A percentile compares a stretch with the other conserved stretches of the same genome.
phyloP scores from a whole-genome alignment of 2,797 vertebrate species.

The Rachycentron canadum region DNA sequence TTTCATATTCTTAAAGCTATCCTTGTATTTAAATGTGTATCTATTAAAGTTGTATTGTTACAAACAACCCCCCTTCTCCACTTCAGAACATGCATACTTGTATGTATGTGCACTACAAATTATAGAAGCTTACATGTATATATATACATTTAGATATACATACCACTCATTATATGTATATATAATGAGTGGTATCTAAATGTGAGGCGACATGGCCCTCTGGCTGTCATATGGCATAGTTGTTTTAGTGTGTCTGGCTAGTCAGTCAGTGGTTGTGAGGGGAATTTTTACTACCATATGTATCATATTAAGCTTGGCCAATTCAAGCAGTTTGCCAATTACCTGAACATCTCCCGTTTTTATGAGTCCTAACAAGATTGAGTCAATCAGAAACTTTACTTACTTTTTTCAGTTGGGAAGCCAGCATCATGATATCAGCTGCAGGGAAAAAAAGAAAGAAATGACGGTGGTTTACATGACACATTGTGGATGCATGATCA shows the following conservation, averaged over 20 bases:
- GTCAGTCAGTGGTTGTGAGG: background rate
- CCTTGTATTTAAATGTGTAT: background rate
- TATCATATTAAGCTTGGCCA: background rate
- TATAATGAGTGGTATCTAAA: background rate
- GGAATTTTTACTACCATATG: background rate
- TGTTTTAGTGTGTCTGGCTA: background rate
- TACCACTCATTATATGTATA: too few relatives aligned
- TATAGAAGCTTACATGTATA: background rate
- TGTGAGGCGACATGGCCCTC: background rate
- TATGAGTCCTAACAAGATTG: background rate
- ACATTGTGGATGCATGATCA: background rate
- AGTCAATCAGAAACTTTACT: background rate
- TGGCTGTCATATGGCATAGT: background rate
- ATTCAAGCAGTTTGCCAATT: background rate
- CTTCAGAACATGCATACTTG: too few relatives aligned
- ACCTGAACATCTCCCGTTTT: background rate
- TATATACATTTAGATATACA: background rate
- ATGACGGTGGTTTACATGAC: background rate
- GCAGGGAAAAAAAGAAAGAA: background rate
- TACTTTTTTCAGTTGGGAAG: background rate
- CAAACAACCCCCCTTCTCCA: background rate
- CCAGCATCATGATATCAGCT: background rate
- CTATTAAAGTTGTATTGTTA: background rate
- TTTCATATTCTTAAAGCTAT: background rate
- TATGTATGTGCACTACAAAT: background rate